phyloP scores from a whole-genome alignment of 2,888 invertebrate species.

The Cephonodes hylas region DNA sequence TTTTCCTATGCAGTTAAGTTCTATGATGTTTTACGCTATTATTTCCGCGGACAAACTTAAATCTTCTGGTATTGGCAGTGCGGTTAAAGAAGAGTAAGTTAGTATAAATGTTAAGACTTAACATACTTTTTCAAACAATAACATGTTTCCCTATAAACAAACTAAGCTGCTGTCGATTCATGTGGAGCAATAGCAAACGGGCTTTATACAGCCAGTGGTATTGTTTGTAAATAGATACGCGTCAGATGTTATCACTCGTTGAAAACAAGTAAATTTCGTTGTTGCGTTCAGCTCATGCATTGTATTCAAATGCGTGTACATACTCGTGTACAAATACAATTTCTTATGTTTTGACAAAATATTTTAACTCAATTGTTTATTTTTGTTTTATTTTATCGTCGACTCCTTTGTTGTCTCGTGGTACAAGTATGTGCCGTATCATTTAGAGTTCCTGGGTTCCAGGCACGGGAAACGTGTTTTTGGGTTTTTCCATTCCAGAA shows the following conservation, averaged over 20 bases:
- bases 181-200: not conserved
- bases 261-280: conserved; percentile 42
- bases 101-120: no score
- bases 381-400: no score
- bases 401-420: no score
- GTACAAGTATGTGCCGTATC: no score
- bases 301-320: conserved; percentile 55
- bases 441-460: no score
- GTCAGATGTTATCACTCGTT: conserved; percentile 51
- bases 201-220: conserved; percentile 28
- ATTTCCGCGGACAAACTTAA: not conserved
- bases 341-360: conserved; percentile 25
- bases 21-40: not conserved
- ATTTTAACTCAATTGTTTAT: conserved; percentile 23
- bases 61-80: not conserved
- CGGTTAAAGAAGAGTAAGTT: no score
- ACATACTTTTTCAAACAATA: no score
- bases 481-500: no score
- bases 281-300: conserved; percentile 35
- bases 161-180: not conserved
- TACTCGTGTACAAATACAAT: conserved; percentile 28
- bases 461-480: no score
- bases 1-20: not conserved
- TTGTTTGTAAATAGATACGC: conserved; percentile 64
- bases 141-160: not conserved